Evolutionary conservation across 2,113 vertebrate genomes (phyloP).

Genomic region (Pygoscelis adeliae): DNA sequence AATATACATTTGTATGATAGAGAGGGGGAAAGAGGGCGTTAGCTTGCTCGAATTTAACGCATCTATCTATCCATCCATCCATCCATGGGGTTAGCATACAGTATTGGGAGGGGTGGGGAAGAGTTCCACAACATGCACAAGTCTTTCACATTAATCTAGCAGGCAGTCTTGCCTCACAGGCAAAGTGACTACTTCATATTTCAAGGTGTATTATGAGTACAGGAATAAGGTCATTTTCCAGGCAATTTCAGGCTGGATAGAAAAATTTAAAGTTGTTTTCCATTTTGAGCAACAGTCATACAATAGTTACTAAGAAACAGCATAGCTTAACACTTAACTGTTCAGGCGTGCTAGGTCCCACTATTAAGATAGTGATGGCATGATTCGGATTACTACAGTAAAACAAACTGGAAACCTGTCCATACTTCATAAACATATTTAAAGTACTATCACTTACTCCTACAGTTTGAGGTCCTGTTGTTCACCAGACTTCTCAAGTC

Average conservation of each 20-base stretch:
- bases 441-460: not conserved
- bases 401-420: not conserved
- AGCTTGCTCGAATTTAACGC: not conserved
- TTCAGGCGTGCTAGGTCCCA: not conserved
- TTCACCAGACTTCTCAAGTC: not conserved
- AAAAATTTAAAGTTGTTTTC: not conserved
- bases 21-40: fast-evolving
- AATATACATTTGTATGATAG: not conserved
- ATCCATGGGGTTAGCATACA: not conserved
- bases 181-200: not conserved
- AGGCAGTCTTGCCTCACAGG: not conserved
- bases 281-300: not conserved
- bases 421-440: not conserved
- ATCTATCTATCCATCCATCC: not conserved
- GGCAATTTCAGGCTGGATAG: not conserved
- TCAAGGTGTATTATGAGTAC: not conserved
- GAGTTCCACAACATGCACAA: not conserved
- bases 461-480: not conserved
- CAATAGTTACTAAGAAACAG: not conserved
- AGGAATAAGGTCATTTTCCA: not conserved
- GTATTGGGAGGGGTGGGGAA: fast-evolving
- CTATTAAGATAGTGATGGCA: not conserved
- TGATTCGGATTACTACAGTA: not conserved
- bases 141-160: not conserved
- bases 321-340: not conserved